Conservation (phyloP, 2,797 vertebrate genomes). For the Mycteria americana region DNA sequence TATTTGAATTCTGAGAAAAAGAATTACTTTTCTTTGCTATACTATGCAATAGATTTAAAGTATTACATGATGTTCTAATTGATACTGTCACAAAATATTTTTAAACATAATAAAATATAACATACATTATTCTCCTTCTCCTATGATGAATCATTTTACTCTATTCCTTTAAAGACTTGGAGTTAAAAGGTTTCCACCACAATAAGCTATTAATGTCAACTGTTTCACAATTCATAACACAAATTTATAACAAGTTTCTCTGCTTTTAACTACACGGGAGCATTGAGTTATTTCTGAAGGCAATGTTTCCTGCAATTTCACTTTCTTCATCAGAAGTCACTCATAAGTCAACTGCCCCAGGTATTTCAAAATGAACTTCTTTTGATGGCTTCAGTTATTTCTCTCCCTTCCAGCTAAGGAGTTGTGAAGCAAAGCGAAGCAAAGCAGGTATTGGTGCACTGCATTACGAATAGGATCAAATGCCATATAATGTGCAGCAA, state of each 20-base stretch:
- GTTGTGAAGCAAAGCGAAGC: not conserved
- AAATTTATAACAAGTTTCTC: slow-evolving; percentile 48
- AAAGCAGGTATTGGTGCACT: slow-evolving; percentile 6
- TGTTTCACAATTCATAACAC: not conserved
- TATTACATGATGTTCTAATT: not conserved
- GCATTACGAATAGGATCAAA: not conserved
- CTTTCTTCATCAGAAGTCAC: slow-evolving; percentile 63
- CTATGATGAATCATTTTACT: slow-evolving; percentile 47
- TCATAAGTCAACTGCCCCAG: slow-evolving; percentile 63
- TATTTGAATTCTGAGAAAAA: not conserved
- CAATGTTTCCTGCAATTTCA: slow-evolving; percentile 61
- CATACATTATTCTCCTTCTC: slow-evolving; percentile 50
- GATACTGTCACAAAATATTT: slow-evolving; percentile 15
- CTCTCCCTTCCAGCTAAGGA: slow-evolving; percentile 24
- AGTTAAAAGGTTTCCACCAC: slow-evolving; percentile 65
- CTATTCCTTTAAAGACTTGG: slow-evolving; percentile 43
- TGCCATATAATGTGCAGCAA: slow-evolving; percentile 1
- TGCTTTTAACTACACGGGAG: slow-evolving; percentile 24
- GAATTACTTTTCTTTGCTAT: not conserved
- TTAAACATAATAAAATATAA: slow-evolving; percentile 14
- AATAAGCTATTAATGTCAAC: slow-evolving; percentile 54
- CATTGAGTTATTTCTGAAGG: slow-evolving; percentile 57
- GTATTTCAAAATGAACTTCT: slow-evolving; percentile 62
- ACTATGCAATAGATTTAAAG: not conserved
- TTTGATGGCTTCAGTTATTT: slow-evolving; percentile 35